These are phyloP conservation scores for Tangara arthus DNA, from an alignment of 2,797 vertebrate species.

Conservation along the genomic window DNA sequence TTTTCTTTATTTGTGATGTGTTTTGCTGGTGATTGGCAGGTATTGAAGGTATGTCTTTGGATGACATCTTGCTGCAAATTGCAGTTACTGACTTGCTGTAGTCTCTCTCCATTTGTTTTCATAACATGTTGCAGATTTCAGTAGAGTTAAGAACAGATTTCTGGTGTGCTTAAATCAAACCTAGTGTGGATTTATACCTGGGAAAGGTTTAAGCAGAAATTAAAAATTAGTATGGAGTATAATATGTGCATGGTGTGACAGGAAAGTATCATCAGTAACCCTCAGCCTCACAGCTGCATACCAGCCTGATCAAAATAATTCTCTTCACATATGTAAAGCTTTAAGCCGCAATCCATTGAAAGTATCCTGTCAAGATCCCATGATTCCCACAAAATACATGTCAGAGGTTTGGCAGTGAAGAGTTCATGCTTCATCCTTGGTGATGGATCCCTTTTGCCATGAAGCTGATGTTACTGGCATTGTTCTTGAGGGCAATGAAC, in stretches of 20 bases:
- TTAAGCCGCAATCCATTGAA: neutral
- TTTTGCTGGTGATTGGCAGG: neutral
- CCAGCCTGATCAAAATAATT: neutral
- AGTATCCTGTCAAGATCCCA: neutral
- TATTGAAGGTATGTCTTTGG: neutral
- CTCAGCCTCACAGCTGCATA: neutral
- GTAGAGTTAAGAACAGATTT: neutral
- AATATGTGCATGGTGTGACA: neutral
- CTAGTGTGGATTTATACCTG: neutral
- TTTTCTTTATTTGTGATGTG: neutral
- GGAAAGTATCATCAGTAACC: neutral
- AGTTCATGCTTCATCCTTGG: neutral
- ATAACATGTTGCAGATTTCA: neutral
- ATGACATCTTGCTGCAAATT: neutral
- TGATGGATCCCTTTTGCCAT: neutral
- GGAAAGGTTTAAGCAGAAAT: neutral
- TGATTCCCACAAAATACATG: neutral
- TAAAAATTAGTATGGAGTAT: neutral
- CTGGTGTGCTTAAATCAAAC: neutral
- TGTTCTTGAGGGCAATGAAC: neutral
- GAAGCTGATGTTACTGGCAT: neutral
- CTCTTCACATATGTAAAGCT: neutral
- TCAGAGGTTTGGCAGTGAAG: neutral
- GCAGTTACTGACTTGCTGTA: neutral
- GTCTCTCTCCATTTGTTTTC: neutral